These are phyloP conservation scores for Struthidea cinerea DNA, from an alignment of 2,113 vertebrate genomes.

Conservation along the genomic window DNA sequence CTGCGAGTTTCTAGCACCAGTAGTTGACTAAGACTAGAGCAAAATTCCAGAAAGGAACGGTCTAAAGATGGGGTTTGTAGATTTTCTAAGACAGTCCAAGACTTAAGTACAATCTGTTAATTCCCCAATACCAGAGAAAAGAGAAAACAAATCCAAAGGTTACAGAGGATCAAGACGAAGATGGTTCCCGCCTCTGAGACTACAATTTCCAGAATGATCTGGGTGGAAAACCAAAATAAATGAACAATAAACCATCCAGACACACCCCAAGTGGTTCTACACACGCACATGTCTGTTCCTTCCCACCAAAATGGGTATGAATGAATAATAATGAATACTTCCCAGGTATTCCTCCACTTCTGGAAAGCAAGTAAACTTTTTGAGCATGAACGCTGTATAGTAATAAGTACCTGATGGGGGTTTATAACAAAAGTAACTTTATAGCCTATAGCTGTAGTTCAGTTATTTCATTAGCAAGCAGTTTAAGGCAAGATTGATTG, in stretches of 20 bases:
- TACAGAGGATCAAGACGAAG: background rate
- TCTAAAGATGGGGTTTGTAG: background rate
- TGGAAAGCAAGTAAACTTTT: background rate
- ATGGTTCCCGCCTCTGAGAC: background rate
- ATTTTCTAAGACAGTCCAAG: background rate
- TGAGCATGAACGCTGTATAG: background rate
- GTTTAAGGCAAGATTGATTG: background rate
- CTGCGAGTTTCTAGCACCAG: background rate
- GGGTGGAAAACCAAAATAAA: background rate
- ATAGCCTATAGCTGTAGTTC: background rate
- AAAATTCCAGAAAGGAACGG: background rate
- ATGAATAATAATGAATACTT: background rate
- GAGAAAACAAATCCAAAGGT: background rate
- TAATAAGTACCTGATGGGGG: accelerated
- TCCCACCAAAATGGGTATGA: background rate
- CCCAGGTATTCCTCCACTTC: background rate
- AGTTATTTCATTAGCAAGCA: background rate
- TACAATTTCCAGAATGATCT: accelerated
- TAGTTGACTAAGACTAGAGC: background rate
- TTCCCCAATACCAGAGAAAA: background rate
- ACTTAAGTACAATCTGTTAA: background rate
- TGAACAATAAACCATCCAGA: background rate
- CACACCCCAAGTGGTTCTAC: accelerated
- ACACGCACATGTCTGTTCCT: accelerated
- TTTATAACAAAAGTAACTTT: background rate